Conservation (phyloP, 2,797 vertebrate species). For the Cyclura pinguis region DNA sequence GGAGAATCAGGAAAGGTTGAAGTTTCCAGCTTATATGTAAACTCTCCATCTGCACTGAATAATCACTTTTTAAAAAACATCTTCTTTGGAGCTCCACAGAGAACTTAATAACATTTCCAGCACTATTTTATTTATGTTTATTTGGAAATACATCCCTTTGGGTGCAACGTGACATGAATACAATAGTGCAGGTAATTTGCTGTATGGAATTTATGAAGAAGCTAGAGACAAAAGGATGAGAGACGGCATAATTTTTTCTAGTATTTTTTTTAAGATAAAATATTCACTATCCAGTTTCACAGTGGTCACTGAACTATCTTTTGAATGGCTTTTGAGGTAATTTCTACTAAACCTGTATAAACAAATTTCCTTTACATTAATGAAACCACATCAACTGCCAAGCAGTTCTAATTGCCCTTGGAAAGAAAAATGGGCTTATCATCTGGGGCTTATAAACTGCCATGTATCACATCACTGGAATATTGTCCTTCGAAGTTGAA, state of each 20-base stretch:
- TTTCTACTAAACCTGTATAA: background rate
- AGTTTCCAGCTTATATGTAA: background rate
- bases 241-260: background rate
- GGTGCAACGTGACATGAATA: background rate
- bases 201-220: background rate
- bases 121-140: no score
- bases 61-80: background rate
- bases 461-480: background rate
- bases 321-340: background rate
- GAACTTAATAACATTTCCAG: background rate
- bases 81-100: background rate
- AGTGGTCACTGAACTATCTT: background rate
- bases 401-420: background rate
- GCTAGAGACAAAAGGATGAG: no score
- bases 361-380: background rate
- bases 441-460: background rate
- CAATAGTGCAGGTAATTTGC: background rate
- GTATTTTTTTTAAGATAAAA: no score
- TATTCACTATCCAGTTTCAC: background rate
- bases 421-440: constrained; percentile 1
- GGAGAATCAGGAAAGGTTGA: background rate
- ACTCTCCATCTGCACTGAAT: background rate
- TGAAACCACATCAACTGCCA: background rate
- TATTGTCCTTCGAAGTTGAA: constrained; percentile 7
- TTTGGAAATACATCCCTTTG: no score